Conservation (phyloP, 2,113 vertebrate genomes). For the Arenaria interpres region DNA sequence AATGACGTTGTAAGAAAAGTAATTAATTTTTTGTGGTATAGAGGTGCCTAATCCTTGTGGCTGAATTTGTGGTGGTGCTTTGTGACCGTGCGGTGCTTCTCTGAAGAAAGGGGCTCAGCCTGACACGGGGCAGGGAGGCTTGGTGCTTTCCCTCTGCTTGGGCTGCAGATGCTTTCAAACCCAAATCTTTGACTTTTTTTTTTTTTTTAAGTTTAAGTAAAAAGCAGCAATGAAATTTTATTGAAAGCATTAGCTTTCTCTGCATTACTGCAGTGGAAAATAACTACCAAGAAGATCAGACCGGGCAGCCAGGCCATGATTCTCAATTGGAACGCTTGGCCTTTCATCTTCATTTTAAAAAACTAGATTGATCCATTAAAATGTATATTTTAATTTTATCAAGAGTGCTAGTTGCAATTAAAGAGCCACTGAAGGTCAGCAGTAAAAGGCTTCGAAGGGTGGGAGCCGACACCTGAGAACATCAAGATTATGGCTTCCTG, state of each 20-base stretch:
- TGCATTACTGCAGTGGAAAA: not conserved
- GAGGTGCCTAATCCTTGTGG: not conserved
- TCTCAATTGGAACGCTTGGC: not conserved
- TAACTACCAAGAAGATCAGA: not conserved
- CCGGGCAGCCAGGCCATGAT: not conserved
- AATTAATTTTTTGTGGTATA: not conserved
- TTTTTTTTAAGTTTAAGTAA: not conserved
- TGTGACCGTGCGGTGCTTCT: not conserved
- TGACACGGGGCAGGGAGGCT: not conserved
- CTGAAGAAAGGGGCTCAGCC: not conserved
- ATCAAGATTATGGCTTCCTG: not conserved
- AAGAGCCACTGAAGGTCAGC: slow-evolving; percentile 26
- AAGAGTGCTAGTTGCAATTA: not conserved
- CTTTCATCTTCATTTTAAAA: slow-evolving; percentile 41
- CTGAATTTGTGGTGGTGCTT: not conserved
- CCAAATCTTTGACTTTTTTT: not conserved
- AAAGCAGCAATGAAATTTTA: not conserved
- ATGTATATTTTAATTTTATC: slow-evolving; percentile 40
- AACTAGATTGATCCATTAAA: slow-evolving; percentile 13
- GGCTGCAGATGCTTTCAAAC: not conserved
- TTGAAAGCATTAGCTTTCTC: not conserved
- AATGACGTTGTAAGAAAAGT: not conserved
- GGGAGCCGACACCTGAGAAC: not conserved
- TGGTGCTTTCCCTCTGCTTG: not conserved
- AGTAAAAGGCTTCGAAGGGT: not conserved